Conservation (phyloP, 2,888 invertebrate genomes). For the Amblyjoppa fuscipennis region DNA sequence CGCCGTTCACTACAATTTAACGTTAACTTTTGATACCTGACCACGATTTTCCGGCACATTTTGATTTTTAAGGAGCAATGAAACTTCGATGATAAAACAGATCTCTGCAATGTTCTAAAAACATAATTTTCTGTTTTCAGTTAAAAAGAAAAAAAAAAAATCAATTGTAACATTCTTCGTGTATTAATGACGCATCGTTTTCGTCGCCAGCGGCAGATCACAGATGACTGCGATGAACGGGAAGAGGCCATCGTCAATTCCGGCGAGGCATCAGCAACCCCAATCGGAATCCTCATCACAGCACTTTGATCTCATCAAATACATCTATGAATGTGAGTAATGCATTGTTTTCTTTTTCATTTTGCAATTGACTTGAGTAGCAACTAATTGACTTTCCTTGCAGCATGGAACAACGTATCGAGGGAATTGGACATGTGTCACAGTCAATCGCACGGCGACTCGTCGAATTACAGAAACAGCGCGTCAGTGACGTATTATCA, state of each 20-base stretch:
- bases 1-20: background rate
- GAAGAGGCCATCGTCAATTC: conserved; percentile 81
- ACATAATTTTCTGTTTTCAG: too few relatives aligned
- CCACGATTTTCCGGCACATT: background rate
- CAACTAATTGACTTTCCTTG: conserved; percentile 33
- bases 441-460: conserved; percentile 80
- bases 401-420: conserved; percentile 86
- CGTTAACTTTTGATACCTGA: too few relatives aligned
- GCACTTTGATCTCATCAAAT: conserved; percentile 93
- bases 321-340: conserved; percentile 89
- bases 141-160: too few relatives aligned
- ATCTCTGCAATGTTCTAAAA: too few relatives aligned
- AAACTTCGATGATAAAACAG: background rate
- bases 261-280: conserved; percentile 75
- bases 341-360: background rate
- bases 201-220: conserved; percentile 77
- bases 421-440: conserved; percentile 86
- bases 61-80: background rate
- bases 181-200: conserved; percentile 1
- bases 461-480: conserved; percentile 83
- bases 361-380: conserved; percentile 1
- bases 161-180: background rate
- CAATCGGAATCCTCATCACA: conserved; percentile 85
- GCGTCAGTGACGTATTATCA: conserved; percentile 89
- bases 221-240: conserved; percentile 83